These are phyloP conservation scores for Pangasius larnaudii DNA, from an alignment of 2,797 vertebrate species.

Conservation along the genomic window DNA sequence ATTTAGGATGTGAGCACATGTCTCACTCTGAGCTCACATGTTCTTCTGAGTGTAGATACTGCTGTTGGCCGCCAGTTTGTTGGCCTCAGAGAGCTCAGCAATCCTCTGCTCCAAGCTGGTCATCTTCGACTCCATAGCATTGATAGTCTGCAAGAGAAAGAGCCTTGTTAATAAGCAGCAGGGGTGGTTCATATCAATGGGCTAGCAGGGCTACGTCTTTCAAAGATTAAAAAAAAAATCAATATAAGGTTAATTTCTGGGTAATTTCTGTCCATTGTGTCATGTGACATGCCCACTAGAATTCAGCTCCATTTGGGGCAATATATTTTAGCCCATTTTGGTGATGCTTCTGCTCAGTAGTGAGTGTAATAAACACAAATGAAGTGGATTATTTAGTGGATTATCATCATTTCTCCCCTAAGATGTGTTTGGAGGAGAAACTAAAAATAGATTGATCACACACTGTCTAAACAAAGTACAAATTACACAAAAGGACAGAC, in stretches of 20 bases:
- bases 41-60: slow-evolving; percentile 98
- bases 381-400: too few species aligned
- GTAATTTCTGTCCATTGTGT: not conserved
- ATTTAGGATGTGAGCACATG: not conserved
- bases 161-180: not conserved
- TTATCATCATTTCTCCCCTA: too few species aligned
- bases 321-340: too few species aligned
- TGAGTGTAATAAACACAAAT: not conserved
- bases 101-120: slow-evolving; percentile 96
- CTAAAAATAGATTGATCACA: too few species aligned
- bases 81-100: slow-evolving; percentile 94
- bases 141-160: slow-evolving; percentile 85
- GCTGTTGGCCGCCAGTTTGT: slow-evolving; percentile 98
- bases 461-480: too few species aligned
- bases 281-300: not conserved
- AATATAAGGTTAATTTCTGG: not conserved
- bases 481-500: too few species aligned
- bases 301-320: not conserved
- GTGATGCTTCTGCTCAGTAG: not conserved
- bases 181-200: not conserved
- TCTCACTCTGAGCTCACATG: slow-evolving; percentile 83
- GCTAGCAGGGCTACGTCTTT: not conserved
- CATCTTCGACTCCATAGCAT: slow-evolving; percentile 99
- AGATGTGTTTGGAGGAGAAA: too few species aligned
- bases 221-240: not conserved